These are phyloP conservation scores for Eudyptes chrysolophus DNA, from an alignment of 2,113 vertebrate species.

Conservation along the genomic window DNA sequence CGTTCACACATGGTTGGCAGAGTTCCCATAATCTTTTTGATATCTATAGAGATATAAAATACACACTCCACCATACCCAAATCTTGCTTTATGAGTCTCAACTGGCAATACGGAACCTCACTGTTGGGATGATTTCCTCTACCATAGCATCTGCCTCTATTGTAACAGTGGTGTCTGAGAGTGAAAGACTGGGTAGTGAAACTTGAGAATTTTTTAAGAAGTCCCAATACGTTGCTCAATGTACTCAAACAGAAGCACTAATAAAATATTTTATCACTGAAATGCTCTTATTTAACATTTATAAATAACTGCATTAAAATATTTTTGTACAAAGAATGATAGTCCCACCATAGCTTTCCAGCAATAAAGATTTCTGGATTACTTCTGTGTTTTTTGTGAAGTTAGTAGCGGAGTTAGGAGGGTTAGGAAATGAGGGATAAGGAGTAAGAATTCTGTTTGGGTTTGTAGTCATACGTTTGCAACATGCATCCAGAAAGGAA, in stretches of 20 bases:
- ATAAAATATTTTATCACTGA: constrained; percentile 59
- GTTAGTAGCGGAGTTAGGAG: background rate
- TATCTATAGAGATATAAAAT: background rate
- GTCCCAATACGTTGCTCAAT: background rate
- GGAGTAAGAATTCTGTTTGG: background rate
- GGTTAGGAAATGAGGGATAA: background rate
- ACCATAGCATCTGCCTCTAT: background rate
- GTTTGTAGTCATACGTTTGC: background rate
- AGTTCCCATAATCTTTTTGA: background rate
- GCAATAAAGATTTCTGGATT: constrained; percentile 32
- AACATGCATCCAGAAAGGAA: background rate
- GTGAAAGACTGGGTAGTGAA: background rate
- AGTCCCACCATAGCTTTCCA: constrained; percentile 6
- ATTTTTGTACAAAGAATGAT: constrained; percentile 32
- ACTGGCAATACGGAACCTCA: background rate
- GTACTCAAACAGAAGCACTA: constrained; percentile 30
- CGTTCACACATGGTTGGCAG: background rate
- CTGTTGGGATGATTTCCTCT: background rate
- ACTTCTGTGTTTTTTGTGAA: background rate
- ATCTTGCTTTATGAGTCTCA: background rate
- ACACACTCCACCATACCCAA: background rate
- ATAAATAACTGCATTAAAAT: constrained; percentile 9
- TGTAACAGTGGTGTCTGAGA: background rate
- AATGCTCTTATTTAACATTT: constrained; percentile 36
- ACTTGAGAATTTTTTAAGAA: background rate